Percentiles rank a stretch among this genome's conserved stretches.
These are phyloP conservation scores for Thalassophryne amazonica DNA, from an alignment of 2,797 vertebrate genomes.

Conservation along the genomic window DNA sequence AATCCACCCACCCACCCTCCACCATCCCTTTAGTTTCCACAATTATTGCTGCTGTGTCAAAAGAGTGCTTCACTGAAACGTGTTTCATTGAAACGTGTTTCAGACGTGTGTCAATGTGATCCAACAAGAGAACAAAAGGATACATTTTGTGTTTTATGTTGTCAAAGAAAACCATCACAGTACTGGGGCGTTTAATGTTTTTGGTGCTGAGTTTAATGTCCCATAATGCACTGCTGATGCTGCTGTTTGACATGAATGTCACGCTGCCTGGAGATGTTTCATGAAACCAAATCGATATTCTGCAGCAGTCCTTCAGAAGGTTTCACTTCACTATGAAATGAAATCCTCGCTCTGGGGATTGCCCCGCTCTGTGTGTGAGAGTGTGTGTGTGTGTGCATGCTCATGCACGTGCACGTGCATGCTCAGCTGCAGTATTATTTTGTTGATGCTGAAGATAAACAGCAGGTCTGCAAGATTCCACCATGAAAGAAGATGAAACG, in stretches of 20 bases:
- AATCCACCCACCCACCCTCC: too few relatives aligned
- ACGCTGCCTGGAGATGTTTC: conserved; percentile 15
- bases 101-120: too few relatives aligned
- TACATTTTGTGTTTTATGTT: too few relatives aligned
- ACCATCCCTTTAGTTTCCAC: too few relatives aligned
- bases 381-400: conserved; percentile 2
- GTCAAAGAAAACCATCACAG: neutral
- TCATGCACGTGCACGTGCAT: neutral
- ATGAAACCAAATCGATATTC: conserved; percentile 36
- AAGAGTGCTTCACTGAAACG: too few relatives aligned
- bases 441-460: too few relatives aligned
- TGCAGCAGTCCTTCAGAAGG: conserved; percentile 32
- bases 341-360: conserved; percentile 17
- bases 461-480: too few relatives aligned
- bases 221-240: conserved; percentile 44
- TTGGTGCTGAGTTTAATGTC: conserved; percentile 1
- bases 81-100: too few relatives aligned
- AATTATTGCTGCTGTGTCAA: too few relatives aligned
- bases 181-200: conserved; percentile 6
- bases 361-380: neutral
- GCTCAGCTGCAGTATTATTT: neutral
- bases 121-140: too few relatives aligned
- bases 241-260: conserved; percentile 24
- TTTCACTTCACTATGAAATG: conserved; percentile 34
- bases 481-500: too few relatives aligned